Base-by-base conservation (phyloP, 2,113 vertebrate genomes). In the Ammodramus savannarum region DNA sequence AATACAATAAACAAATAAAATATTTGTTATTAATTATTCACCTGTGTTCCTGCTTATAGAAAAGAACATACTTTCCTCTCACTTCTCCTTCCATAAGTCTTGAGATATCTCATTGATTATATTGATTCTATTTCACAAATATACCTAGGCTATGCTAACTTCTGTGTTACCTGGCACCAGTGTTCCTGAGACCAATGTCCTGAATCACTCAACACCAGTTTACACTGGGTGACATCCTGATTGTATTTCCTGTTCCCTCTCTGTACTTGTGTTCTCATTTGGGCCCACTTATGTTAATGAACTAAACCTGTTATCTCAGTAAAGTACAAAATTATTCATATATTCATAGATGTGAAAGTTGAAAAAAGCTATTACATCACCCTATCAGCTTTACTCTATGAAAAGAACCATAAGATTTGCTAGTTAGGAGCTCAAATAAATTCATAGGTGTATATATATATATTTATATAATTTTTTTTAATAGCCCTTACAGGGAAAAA, bases 1-100 rank as follows among this genome's bases (percentile, higher is more conserved):
- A 84, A 65, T 72, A 29, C 26, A 20, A 90, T 41, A 71, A 88
- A 79, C 26, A 57, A 89, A 89, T 89, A 85, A 71, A 75, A 39
- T 0, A 8, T 54, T 83, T 88, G 4, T 46, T 67, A 69, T 94
- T 1, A 88, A 77, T 90, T 89, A 85, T 87, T 89, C 29, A 43
- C 49, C 11, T 83, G 4, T 61, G 34, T 54, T 91, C 7, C 9
- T 11, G 1, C 13, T 86, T 76, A 10, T 41, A 57, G 55, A 82
- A 85, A 85, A 48, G 6, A 32, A 32, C 5, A 22, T 21, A 10
- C 10, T 89, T 95, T 67, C 17, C 14, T 55, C 13, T 63, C 49
- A 13, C 11, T 69, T 85, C 10, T 59, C 12, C 14, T 36, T 13
- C 18, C 31, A 4, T 51, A 85, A 62, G 13, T 62, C n/a, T 39